Base-by-base conservation (phyloP, 2,797 vertebrate genomes). In the Chromis chromis region DNA sequence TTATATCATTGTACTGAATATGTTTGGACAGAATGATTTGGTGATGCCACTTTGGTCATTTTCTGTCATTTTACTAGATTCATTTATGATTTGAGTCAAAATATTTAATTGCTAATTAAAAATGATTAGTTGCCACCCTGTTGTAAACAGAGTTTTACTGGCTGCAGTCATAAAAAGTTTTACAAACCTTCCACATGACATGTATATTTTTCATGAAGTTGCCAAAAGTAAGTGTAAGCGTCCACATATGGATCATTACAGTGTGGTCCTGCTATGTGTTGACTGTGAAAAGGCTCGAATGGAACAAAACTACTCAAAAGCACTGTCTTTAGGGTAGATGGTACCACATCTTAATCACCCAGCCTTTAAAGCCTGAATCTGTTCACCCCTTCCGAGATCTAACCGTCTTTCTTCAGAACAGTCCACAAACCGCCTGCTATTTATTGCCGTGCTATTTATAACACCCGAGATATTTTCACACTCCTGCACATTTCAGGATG, bases 361-460 rank as follows among this genome's bases (percentile, higher is more conserved):
- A 10, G 31, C 13, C 14, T 42, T 7, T 33, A 33, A 28, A 3
- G 1, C 60, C 27, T 49, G 49, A 50, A 22, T 50, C 21, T 50
- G 9, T 49, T 22, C 44, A 48, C 3, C 19, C 19, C n/a, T 42
- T 17, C 40, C 7, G 19, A 46, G 44, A 17, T n/a, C 44, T 19
- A 33, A 44, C 42, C 19, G 42, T 6, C 6, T 17, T 46, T 46
- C 65, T 9, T 48, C n/a, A 24, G 1, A 61, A 44, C 67, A 9
- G 11, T 50, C 46, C 42, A 60, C 68, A 42, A 64, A 74, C 28
- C 17, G 2, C 2, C 44, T 24, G 4, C 21, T 72, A 16, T 77
- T 62, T 53, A 70, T 50, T 65, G 50, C 19, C 24, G 0, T n/a
- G 6, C 36, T 58, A 14, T 56, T 67, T 55, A 66, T 71, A 60